Percentiles rank a stretch among this genome's conserved stretches.
phyloP scores from a whole-genome alignment of 2,797 vertebrate species.

The Hydrophis major region DNA sequence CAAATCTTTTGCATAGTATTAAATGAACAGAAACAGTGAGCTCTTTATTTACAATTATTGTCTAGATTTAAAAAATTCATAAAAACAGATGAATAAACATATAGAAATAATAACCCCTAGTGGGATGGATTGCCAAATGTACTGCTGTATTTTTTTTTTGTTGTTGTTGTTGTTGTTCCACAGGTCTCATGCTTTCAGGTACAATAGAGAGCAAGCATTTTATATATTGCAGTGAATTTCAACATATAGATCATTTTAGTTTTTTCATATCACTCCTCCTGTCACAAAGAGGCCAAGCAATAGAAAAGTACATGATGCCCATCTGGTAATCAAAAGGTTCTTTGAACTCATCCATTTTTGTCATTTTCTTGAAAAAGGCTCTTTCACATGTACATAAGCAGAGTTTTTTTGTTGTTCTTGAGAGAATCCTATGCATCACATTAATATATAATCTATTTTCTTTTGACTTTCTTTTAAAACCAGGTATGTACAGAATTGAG shows the following conservation, averaged over 20 bases:
- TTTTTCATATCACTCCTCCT: conserved; percentile 68
- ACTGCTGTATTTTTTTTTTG: conserved; percentile 76
- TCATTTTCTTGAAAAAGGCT: conserved; percentile 55
- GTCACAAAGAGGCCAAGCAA: conserved; percentile 72
- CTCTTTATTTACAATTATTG: conserved; percentile 99
- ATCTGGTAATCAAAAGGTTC: conserved; percentile 64
- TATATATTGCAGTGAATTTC: conserved; percentile 89
- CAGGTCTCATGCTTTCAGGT: conserved; percentile 99
- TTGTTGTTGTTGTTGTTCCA: conserved; percentile 74
- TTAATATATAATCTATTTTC: conserved; percentile 67
- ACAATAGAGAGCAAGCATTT: conserved; percentile 90
- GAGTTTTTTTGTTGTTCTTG: conserved; percentile 61
- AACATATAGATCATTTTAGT: conserved; percentile 75
- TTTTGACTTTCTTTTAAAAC: conserved; percentile 23
- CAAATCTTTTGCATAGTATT: conserved; percentile 99
- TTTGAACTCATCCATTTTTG: conserved; percentile 61
- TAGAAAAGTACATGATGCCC: conserved; percentile 67
- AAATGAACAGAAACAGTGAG: conserved; percentile 99
- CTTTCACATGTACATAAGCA: conserved; percentile 69
- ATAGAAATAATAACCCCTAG: conserved; percentile 91
- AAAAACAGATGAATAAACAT: conserved; percentile 98
- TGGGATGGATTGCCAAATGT: conserved; percentile 92
- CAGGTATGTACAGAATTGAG: conserved; percentile 76
- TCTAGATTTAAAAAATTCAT: conserved; percentile 99
- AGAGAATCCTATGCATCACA: conserved; percentile 74